Evolutionary conservation across 2,888 invertebrate genomes (phyloP).

Genomic region (Abscondita cerata): DNA sequence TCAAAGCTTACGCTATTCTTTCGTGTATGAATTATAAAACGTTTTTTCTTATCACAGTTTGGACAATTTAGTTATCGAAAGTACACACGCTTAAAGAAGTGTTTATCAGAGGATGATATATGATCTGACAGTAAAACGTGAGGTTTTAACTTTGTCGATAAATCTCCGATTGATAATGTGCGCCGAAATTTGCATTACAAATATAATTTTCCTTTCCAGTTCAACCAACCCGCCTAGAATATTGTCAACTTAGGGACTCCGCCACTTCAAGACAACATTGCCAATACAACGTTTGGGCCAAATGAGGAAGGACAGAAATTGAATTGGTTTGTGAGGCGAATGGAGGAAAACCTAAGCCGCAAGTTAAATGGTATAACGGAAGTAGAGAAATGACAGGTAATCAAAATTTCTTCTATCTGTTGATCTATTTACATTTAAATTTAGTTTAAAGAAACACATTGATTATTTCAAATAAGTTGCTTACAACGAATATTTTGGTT

Average conservation of each 20-base stretch:
- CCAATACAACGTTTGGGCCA: conserved; percentile 73
- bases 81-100: conserved; percentile 14
- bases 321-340: conserved; percentile 76
- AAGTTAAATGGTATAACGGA: conserved; percentile 85
- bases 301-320: conserved; percentile 71
- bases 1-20: conserved; percentile 5
- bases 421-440: too few relatives aligned
- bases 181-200: too few relatives aligned
- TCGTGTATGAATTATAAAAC: conserved; percentile 15
- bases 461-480: too few relatives aligned
- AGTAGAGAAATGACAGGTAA: conserved; percentile 68
- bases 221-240: conserved; percentile 77
- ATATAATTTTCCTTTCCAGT: conserved; percentile 67
- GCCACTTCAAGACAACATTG: conserved; percentile 18
- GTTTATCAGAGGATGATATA: conserved; percentile 8
- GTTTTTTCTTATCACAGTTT: neutral
- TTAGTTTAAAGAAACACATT: too few relatives aligned
- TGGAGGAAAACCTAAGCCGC: conserved; percentile 85
- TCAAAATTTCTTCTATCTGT: conserved; percentile 32
- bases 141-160: too few relatives aligned
- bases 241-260: conserved; percentile 17
- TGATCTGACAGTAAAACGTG: conserved; percentile 21
- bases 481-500: too few relatives aligned
- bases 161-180: too few relatives aligned
- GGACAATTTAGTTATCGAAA: neutral